phyloP scores from a whole-genome alignment of 1,140 invertebrate species.

The Diachasmimorpha longicaudata region DNA sequence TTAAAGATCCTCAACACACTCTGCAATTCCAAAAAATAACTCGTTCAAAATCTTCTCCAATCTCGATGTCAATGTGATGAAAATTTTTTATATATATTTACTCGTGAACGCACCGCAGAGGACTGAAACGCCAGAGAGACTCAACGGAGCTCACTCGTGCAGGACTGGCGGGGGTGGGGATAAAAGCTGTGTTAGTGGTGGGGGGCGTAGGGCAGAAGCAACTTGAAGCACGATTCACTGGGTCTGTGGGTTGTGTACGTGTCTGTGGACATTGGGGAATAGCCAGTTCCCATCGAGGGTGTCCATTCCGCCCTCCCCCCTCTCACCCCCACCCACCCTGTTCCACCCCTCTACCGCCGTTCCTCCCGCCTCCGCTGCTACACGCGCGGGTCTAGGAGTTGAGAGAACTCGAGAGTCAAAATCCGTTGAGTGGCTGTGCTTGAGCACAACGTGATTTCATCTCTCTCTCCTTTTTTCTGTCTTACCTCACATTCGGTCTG shows the following conservation, averaged over 20 bases:
- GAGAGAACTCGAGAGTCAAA: neutral
- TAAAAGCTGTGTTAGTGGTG: neutral
- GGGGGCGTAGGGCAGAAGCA: constrained; percentile 21
- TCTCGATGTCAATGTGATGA: too few relatives aligned
- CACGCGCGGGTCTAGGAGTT: too few relatives aligned
- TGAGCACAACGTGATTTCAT: neutral
- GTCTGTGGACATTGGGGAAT: neutral
- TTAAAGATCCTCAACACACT: too few relatives aligned
- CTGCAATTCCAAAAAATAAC: too few relatives aligned
- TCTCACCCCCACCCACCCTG: neutral
- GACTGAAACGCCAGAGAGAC: neutral
- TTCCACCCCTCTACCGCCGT: too few relatives aligned
- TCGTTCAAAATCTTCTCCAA: too few relatives aligned
- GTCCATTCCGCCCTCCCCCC: neutral
- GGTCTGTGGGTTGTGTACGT: neutral
- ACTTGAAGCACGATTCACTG: neutral
- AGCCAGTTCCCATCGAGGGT: neutral
- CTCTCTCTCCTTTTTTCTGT: neutral
- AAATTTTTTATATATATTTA: too few relatives aligned
- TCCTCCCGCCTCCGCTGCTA: too few relatives aligned
- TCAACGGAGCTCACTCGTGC: neutral
- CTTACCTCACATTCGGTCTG: too few relatives aligned
- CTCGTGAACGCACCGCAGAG: neutral
- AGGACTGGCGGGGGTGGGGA: neutral
- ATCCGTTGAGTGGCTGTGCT: neutral